Conservation (phyloP, 2,888 invertebrate genomes). For the Aspidiotus rigidus region DNA sequence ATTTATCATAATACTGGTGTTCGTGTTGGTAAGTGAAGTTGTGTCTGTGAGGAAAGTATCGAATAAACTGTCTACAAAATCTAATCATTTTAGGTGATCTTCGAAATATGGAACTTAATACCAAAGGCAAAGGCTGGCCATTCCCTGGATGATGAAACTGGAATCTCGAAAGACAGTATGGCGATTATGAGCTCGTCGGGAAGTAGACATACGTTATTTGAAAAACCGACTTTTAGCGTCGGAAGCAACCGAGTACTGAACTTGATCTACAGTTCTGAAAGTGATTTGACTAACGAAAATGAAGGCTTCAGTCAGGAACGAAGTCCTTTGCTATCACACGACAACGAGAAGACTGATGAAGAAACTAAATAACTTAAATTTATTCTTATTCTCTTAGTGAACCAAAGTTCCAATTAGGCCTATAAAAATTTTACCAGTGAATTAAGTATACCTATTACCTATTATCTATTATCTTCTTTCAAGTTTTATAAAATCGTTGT, state of each 20-base stretch:
- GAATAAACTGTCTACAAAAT: background rate
- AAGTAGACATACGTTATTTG: background rate
- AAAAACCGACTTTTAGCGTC: constrained; percentile 20
- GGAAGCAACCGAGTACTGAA: constrained; percentile 22
- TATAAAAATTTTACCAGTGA: too few species aligned
- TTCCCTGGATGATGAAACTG: background rate
- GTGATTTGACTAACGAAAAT: constrained; percentile 22
- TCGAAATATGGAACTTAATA: constrained; percentile 7
- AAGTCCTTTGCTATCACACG: too few species aligned
- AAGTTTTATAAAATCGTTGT: too few species aligned
- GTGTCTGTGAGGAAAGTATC: too few species aligned
- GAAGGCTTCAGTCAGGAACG: too few species aligned
- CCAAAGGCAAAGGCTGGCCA: background rate
- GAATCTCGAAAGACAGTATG: background rate
- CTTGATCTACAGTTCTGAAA: constrained; percentile 21
- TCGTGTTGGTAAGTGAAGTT: constrained; percentile 51
- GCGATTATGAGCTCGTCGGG: background rate
- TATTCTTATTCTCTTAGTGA: too few species aligned
- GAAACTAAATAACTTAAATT: too few species aligned
- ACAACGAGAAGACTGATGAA: too few species aligned
- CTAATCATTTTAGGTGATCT: constrained; percentile 14
- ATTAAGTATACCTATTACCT: too few species aligned
- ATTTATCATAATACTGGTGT: constrained; percentile 58
- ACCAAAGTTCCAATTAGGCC: too few species aligned
- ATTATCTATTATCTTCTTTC: too few species aligned